Evolutionary conservation across 2,888 invertebrate species (phyloP), one percentile per base, ranked within the genome.

Genomic region (Lacanobia wlatinum): DNA sequence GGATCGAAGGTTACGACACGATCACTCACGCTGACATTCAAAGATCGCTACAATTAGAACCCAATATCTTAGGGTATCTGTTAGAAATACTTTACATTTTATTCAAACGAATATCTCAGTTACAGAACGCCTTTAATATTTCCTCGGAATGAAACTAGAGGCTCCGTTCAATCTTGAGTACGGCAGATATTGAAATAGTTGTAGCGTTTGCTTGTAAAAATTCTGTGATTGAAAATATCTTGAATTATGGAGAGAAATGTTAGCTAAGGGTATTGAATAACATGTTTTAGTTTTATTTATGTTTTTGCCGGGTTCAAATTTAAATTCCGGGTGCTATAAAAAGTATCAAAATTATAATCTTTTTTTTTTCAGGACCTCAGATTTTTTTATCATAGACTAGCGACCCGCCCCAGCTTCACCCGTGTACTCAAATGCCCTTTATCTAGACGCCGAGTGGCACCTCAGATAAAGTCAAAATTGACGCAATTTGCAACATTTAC

Each of bases 141-240:
- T 60, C 60, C 34, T 50, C 14, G 6, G 10, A 23, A 59, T n/a
- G 28, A 50, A 21, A 2, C 46, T 28, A 21, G 43, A n/a, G 34
- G 21, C 21, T 34, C 28, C 23, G 55, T 21, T 60, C 40, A 76
- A 12, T 16, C 5, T 48, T 40, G 40, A 28, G 21, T 48, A 53
- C 12, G 34, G 12, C 50, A 43, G 50, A 77, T 69, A 77, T 69
- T 69, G 23, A 61, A 74, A 77, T 69, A 69, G n/a, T 70, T 69
- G 28, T 60, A 18, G 23, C 14, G 21, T 58, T 60, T 28, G 10
- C 8, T 43, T 18, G 28, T 55, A 3, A 38, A 52, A 67, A 73
- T 16, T 64, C n/a, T 52, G 21, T 58, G 28, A 38, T 43, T 73
- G 34, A n/a, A 65, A 4, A 56, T 50, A 50, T 50, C 34, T 43